Conservation (phyloP, 1,140 invertebrate species). For the Drosophila pachea region DNA sequence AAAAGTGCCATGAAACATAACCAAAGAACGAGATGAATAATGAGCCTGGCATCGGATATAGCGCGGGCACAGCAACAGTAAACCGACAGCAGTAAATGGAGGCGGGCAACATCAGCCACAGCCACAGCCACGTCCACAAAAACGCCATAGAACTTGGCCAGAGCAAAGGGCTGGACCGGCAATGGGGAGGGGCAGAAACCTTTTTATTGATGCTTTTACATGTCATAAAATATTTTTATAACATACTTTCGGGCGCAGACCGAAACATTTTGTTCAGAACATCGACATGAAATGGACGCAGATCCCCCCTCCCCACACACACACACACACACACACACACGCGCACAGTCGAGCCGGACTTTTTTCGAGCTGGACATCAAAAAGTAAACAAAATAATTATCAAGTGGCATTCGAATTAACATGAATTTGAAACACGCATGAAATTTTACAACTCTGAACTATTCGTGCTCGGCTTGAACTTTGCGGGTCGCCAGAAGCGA, state of each 20-base stretch:
- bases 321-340: background rate
- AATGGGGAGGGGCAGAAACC: conserved; percentile 34
- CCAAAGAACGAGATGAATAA: conserved; percentile 45
- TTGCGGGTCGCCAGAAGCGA: background rate
- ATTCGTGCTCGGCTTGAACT: conserved; percentile 1
- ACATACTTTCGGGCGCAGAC: conserved; percentile 60
- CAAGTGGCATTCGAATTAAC: conserved; percentile 56
- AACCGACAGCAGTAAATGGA: conserved; percentile 47
- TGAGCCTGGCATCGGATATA: conserved; percentile 64
- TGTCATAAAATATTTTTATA: conserved; percentile 78
- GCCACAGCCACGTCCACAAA: conserved; percentile 44
- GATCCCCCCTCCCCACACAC: background rate
- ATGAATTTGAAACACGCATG: conserved; percentile 56
- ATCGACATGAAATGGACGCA: background rate
- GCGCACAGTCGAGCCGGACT: background rate
- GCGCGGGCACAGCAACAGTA: conserved; percentile 39
- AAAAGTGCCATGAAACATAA: conserved; percentile 50
- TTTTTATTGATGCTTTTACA: conserved; percentile 77
- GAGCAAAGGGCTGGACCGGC: background rate
- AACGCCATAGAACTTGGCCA: conserved; percentile 18
- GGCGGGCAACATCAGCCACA: conserved; percentile 24
- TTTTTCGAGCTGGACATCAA: background rate
- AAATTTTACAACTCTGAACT: conserved; percentile 68
- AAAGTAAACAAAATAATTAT: conserved; percentile 6
- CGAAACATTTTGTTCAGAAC: conserved; percentile 42